A percentile compares a stretch with the other conserved stretches of the same genome.
phyloP scores from a whole-genome alignment of 1,140 invertebrate genomes.

The Dryas iulia region DNA sequence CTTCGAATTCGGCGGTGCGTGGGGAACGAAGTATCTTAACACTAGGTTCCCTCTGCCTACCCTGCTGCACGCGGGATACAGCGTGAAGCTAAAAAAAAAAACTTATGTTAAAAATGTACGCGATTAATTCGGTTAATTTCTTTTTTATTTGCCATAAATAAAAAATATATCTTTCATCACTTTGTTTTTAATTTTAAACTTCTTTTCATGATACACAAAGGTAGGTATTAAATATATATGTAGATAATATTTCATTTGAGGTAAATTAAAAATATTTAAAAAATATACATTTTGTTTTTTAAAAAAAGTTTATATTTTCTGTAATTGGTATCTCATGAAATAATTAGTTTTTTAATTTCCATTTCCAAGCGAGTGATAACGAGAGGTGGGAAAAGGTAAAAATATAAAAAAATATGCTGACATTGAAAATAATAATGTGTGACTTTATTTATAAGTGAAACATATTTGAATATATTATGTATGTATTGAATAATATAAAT shows the following conservation, averaged over 20 bases:
- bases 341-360: constrained; percentile 31
- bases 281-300: not conserved
- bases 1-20: too few species aligned
- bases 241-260: not conserved
- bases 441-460: not conserved
- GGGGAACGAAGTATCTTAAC: too few species aligned
- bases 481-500: too few species aligned
- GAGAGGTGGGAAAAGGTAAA: constrained; percentile 54
- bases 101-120: too few species aligned
- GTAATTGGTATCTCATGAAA: constrained; percentile 5
- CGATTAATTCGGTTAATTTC: not conserved
- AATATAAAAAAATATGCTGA: constrained; percentile 7
- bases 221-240: not conserved
- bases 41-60: too few species aligned
- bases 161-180: not conserved
- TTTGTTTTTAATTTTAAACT: not conserved
- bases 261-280: not conserved
- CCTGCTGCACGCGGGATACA: too few species aligned
- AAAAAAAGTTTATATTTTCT: not conserved
- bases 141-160: not conserved
- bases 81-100: too few species aligned
- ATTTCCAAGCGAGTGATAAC: constrained; percentile 51
- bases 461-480: not conserved
- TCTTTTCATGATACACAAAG: not conserved
- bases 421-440: constrained; percentile 8